These are phyloP conservation scores for Solen grandis DNA, from an alignment of 1,140 invertebrate species.

Conservation along the genomic window DNA sequence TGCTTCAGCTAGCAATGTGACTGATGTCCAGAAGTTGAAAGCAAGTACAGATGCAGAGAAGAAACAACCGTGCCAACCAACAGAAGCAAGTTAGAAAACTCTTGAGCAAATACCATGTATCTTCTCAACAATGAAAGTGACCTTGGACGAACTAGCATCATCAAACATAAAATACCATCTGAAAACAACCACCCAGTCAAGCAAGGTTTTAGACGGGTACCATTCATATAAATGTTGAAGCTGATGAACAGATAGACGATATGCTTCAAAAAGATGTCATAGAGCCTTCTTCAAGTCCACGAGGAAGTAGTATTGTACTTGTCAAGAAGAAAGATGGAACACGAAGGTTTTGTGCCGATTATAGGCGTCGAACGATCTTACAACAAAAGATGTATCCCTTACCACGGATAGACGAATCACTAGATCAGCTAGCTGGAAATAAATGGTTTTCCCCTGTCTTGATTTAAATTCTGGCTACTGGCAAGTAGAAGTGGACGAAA, in stretches of 20 bases:
- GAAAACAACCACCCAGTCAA: slow-evolving; percentile 49
- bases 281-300: slow-evolving; percentile 77
- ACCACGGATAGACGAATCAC: slow-evolving; percentile 45
- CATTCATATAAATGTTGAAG: slow-evolving; percentile 19
- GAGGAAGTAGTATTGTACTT: slow-evolving; percentile 82
- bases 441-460: not conserved
- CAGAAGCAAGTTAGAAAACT: not conserved
- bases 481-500: too few species aligned
- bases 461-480: slow-evolving; percentile 11
- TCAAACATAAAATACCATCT: too few species aligned
- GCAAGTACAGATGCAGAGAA: not conserved
- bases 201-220: slow-evolving; percentile 33
- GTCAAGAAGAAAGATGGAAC: slow-evolving; percentile 80
- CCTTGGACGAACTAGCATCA: slow-evolving; percentile 26
- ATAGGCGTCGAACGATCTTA: slow-evolving; percentile 68
- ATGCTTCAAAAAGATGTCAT: slow-evolving; percentile 77
- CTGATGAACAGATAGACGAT: slow-evolving; percentile 25
- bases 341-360: slow-evolving; percentile 80
- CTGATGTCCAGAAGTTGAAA: not conserved
- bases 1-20: not conserved
- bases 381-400: slow-evolving; percentile 55
- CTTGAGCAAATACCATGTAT: not conserved
- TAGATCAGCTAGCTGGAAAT: too few species aligned
- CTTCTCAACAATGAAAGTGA: slow-evolving; percentile 33
- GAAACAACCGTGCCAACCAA: not conserved